Base-by-base conservation (phyloP, 2,888 invertebrate genomes). In the Allacma fusca region DNA sequence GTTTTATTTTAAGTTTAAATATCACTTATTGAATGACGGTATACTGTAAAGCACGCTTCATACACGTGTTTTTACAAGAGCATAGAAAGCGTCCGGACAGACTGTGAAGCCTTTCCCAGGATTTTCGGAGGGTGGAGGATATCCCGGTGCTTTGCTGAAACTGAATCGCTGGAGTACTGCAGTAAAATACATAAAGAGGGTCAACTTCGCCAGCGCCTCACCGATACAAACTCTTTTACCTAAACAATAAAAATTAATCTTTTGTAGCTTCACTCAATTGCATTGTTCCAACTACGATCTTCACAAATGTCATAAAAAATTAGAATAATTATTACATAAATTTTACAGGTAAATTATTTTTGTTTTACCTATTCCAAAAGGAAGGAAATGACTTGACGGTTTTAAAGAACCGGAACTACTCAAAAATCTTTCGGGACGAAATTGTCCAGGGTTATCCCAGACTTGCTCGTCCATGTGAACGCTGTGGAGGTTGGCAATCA, bases 221-320 rank as follows among this genome's bases (percentile, higher is more conserved):
- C 82, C 82, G 34, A 83, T 83, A 69, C 82, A 83, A 1, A 81
- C 80, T 62, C 82, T 29, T 73, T 81, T 80, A 4, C 80, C 80
- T 79, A n/a, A n/a, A n/a, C n/a, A n/a, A n/a, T n/a, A n/a, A n/a
- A 34, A 43, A 44, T 13, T 59, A 26, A 26, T 65, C 19, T 59
- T 59, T 65, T 24, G 28, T 16, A 34, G 19, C 7, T 7, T 34
- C 21, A 28, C 28, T 23, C 12, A 69, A 34, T 21, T 40, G n/a
- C n/a, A n/a, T n/a, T n/a, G n/a, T n/a, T n/a, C n/a, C n/a, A n/a
- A n/a, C n/a, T n/a, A n/a, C n/a, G n/a, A n/a, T n/a, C n/a, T n/a
- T n/a, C n/a, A n/a, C n/a, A n/a, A n/a, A n/a, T n/a, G n/a, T n/a
- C n/a, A n/a, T n/a, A n/a, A n/a, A n/a, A n/a, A n/a, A n/a, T n/a